These are phyloP conservation scores for Pheosia gnoma DNA, from an alignment of 2,888 invertebrate genomes.

Conservation along the genomic window DNA sequence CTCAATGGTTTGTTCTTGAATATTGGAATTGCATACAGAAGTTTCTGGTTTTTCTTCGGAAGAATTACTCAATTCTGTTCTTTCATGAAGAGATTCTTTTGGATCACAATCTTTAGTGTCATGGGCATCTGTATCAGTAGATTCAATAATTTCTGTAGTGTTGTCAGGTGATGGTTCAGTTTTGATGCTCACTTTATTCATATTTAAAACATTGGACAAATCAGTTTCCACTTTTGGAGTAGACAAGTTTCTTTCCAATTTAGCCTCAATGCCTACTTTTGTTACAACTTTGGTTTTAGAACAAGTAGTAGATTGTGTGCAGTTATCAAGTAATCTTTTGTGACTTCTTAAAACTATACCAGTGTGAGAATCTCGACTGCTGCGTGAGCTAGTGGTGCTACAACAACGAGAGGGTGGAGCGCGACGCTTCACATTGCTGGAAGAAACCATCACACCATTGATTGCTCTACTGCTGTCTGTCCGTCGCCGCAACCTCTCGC, in stretches of 20 bases:
- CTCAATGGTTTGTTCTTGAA: conserved; percentile 59
- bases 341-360: conserved; percentile 86
- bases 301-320: conserved; percentile 54
- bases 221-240: conserved; percentile 64
- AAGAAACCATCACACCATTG: conserved; percentile 61
- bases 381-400: conserved; percentile 78
- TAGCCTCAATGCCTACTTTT: conserved; percentile 58
- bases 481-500: conserved; percentile 65
- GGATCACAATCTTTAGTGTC: conserved; percentile 58
- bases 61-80: conserved; percentile 48
- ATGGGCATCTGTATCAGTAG: conserved; percentile 50
- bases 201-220: conserved; percentile 52
- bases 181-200: conserved; percentile 51
- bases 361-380: conserved; percentile 74
- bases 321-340: conserved; percentile 78
- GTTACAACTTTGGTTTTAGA: conserved; percentile 59
- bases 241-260: conserved; percentile 59
- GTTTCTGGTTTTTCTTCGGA: conserved; percentile 48
- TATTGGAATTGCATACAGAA: conserved; percentile 48
- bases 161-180: conserved; percentile 52
- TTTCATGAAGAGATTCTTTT: conserved; percentile 71
- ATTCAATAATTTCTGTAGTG: conserved; percentile 48
- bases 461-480: conserved; percentile 62
- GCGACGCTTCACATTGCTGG: conserved; percentile 54
- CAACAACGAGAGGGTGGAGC: conserved; percentile 71